Evolutionary conservation across 2,113 vertebrate genomes (phyloP).

Genomic region (Ahaetulla prasina): DNA sequence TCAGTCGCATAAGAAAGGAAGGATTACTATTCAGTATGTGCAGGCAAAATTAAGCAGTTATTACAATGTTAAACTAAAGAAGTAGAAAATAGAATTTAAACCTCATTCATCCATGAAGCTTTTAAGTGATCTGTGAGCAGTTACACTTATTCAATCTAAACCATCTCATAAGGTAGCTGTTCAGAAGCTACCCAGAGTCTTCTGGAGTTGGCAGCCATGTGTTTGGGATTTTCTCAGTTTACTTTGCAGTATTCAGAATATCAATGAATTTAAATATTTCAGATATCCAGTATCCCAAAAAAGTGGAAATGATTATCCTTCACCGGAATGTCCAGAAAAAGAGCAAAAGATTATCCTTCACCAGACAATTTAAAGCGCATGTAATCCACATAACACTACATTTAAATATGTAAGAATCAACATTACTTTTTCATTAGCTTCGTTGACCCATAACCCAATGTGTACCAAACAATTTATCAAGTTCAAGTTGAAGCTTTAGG

Average conservation of each 20-base stretch:
- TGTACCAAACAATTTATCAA: not conserved
- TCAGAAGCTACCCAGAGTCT: not conserved
- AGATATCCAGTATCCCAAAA: not conserved
- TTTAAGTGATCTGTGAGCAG: not conserved
- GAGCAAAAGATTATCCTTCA: not conserved
- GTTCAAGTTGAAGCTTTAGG: not conserved
- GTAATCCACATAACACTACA: not conserved
- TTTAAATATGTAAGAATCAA: not conserved
- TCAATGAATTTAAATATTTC: not conserved
- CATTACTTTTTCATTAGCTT: not conserved
- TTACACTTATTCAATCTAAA: not conserved
- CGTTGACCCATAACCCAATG: not conserved
- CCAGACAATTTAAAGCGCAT: not conserved
- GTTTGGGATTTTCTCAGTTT: conserved; percentile 9
- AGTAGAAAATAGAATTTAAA: not conserved
- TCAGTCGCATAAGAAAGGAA: not conserved
- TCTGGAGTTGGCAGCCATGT: too few relatives aligned
- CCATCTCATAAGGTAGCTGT: not conserved
- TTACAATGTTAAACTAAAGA: not conserved
- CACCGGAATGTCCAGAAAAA: not conserved
- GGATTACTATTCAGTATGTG: not conserved
- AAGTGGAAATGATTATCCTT: not conserved
- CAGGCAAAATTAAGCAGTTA: not conserved
- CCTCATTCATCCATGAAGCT: not conserved
- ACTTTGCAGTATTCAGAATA: not conserved